Conservation (phyloP, 2,888 invertebrate species). For the Agonopterix alstromeriana region DNA sequence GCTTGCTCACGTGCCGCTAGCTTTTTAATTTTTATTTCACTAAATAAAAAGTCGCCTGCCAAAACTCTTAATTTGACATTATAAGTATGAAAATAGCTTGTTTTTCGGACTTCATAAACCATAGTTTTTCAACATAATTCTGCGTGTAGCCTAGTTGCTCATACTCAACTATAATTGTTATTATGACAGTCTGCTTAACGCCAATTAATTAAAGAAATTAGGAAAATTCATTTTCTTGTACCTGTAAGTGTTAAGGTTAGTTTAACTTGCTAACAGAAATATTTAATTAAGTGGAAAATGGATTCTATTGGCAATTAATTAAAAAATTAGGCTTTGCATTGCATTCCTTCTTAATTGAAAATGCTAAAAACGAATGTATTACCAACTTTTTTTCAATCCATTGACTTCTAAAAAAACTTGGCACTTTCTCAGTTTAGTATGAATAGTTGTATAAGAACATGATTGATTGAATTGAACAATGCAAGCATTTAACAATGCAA, state of each 20-base stretch:
- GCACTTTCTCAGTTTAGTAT: no score
- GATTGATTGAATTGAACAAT: no score
- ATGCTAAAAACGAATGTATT: no score
- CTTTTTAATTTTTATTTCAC: conserved; percentile 18
- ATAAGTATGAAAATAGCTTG: no score
- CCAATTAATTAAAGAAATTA: neutral
- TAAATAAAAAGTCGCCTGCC: neutral
- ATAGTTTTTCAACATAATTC: conserved; percentile 34
- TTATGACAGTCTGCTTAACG: neutral
- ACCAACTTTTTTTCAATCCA: no score
- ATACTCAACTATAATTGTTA: neutral
- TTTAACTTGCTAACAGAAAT: neutral
- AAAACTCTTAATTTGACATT: neutral
- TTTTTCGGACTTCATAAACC: no score
- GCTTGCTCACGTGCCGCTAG: conserved; percentile 21
- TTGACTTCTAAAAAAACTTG: no score
- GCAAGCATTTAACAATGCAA: no score
- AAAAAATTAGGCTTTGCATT: no score
- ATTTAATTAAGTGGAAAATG: neutral
- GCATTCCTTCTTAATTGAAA: no score
- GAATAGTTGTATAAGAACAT: no score
- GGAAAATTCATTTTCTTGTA: neutral
- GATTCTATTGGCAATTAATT: no score
- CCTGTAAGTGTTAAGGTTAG: neutral
- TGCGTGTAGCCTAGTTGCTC: conserved; percentile 10